Evolutionary conservation across 2,888 invertebrate species (phyloP).

Genomic region (Hartigia nigra): DNA sequence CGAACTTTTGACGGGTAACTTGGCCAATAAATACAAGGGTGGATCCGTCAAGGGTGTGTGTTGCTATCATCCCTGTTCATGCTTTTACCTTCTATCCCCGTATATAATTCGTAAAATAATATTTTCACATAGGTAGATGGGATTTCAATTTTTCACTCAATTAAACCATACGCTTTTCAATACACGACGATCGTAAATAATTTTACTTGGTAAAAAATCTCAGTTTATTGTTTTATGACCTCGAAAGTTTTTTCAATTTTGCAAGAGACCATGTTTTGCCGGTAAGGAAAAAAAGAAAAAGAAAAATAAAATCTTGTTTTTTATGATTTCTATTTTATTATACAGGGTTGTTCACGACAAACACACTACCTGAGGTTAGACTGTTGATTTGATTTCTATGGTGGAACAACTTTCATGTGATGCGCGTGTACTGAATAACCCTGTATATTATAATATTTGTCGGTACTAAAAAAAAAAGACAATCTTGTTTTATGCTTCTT

Average conservation of each 20-base stretch:
- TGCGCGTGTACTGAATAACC: background rate
- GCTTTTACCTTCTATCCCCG: background rate
- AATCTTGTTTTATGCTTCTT: background rate
- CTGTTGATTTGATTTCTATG: background rate
- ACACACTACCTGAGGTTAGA: background rate
- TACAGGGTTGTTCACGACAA: background rate
- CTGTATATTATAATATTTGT: background rate
- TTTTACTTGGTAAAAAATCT: background rate
- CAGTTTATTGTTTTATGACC: background rate
- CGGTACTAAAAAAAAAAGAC: background rate
- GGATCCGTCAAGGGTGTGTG: background rate
- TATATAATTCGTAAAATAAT: background rate
- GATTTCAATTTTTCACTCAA: background rate
- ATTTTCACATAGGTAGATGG: background rate
- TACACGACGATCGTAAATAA: background rate
- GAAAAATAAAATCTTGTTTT: background rate
- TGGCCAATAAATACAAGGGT: background rate
- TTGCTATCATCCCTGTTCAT: background rate
- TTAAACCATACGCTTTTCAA: background rate
- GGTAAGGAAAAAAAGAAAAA: background rate
- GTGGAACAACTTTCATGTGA: background rate
- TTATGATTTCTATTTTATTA: background rate
- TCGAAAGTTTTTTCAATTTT: background rate
- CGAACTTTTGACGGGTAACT: background rate
- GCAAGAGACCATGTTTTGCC: background rate